These are phyloP conservation scores for Cepaea nemoralis DNA, from an alignment of 1,140 invertebrate genomes.

Conservation along the genomic window DNA sequence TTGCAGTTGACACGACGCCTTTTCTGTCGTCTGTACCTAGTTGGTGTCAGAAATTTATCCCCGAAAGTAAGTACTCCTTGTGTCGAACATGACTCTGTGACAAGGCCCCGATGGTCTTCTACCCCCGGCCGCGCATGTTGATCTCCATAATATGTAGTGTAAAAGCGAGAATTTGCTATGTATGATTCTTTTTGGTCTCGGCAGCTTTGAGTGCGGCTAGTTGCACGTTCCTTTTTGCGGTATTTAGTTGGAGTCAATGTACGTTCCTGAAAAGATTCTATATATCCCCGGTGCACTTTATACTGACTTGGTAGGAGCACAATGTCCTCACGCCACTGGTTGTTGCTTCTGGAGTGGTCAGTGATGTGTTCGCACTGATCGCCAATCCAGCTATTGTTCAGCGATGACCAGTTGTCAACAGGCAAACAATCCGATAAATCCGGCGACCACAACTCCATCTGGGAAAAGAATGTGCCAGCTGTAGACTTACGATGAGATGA, in stretches of 20 bases:
- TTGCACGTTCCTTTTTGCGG: neutral
- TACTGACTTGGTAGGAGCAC: too few relatives aligned
- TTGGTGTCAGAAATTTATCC: neutral
- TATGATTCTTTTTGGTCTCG: neutral
- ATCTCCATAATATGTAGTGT: too few relatives aligned
- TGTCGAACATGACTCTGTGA: neutral
- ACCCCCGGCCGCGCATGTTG: too few relatives aligned
- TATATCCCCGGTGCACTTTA: neutral
- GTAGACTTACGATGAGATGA: too few relatives aligned
- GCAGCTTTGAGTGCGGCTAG: neutral
- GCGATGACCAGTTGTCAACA: too few relatives aligned
- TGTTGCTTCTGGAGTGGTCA: too few relatives aligned
- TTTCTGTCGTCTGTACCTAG: neutral
- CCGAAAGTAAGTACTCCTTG: neutral
- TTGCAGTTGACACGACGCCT: too few relatives aligned
- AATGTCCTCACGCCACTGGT: too few relatives aligned
- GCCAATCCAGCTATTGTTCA: too few relatives aligned
- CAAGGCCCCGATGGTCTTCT: neutral
- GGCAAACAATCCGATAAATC: neutral
- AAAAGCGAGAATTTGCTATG: neutral
- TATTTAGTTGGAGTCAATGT: slow-evolving; percentile 11
- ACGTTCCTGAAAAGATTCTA: neutral
- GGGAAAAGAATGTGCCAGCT: too few relatives aligned
- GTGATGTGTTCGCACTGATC: too few relatives aligned
- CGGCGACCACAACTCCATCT: neutral